A percentile compares a stretch with the other conserved stretches of the same genome.
These are phyloP conservation scores for Ochlodes sylvanus DNA, from an alignment of 2,888 invertebrate genomes.

Conservation along the genomic window DNA sequence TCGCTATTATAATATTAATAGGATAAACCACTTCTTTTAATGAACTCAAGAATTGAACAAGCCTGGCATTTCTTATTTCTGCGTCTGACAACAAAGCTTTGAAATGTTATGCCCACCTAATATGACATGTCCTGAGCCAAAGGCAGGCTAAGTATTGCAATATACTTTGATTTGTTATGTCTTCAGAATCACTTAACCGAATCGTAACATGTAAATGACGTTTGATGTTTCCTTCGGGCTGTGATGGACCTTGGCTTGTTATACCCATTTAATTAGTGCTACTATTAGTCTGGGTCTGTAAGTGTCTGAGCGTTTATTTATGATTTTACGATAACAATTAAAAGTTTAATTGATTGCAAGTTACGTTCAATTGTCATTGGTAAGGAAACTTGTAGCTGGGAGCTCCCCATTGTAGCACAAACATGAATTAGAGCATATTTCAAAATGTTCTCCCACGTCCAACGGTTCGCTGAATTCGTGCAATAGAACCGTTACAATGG, in stretches of 20 bases:
- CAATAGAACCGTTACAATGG: conserved; percentile 43
- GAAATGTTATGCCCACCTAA: not conserved
- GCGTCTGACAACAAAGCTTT: not conserved
- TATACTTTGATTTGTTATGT: not conserved
- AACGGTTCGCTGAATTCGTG: conserved; percentile 27
- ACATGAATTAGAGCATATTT: conserved; percentile 33
- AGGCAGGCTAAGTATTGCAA: not conserved
- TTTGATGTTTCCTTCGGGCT: too few species aligned
- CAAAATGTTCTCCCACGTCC: conserved; percentile 42
- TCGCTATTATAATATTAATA: too few species aligned
- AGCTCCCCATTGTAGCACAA: not conserved
- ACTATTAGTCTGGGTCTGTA: too few species aligned
- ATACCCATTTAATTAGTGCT: too few species aligned
- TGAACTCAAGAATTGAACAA: not conserved
- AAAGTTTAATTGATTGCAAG: not conserved
- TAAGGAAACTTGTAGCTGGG: not conserved
- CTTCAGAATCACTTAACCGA: not conserved
- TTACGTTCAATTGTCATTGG: not conserved
- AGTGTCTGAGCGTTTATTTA: too few species aligned
- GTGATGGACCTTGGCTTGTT: too few species aligned
- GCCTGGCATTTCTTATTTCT: not conserved
- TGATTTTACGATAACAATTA: too few species aligned
- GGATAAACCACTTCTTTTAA: too few species aligned
- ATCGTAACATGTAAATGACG: too few species aligned
- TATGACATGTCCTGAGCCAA: not conserved